Evolutionary conservation across 2,113 vertebrate species (phyloP).

Genomic region (Poecilia latipinna): DNA sequence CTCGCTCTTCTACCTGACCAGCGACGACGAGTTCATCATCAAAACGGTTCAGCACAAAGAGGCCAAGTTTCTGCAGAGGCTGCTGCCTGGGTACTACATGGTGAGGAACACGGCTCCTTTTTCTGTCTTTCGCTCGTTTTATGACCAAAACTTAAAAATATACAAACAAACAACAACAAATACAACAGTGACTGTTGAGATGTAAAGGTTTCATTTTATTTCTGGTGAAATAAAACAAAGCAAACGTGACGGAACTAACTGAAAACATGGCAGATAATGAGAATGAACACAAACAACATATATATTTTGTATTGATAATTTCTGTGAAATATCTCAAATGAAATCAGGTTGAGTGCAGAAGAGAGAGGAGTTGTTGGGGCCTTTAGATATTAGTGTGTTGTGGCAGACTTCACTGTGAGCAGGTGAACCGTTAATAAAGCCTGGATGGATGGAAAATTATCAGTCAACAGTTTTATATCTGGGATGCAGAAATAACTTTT

Average conservation of each 20-base stretch:
- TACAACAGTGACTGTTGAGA: no score
- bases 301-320: no score
- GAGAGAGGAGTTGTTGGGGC: no score
- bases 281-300: no score
- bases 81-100: constrained; percentile 97
- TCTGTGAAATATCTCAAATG: no score
- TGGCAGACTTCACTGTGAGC: no score
- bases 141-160: background rate
- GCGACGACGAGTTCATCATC: constrained; percentile 97
- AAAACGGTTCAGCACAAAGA: constrained; percentile 99
- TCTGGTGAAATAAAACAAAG: no score
- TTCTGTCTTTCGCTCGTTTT: background rate
- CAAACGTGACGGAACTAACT: background rate
- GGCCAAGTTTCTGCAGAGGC: constrained; percentile 95
- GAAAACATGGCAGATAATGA: background rate
- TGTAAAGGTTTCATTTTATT: no score
- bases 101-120: constrained; percentile 70
- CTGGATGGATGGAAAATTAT: no score
- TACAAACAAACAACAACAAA: background rate
- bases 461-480: background rate
- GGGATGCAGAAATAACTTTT: background rate
- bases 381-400: no score
- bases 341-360: no score
- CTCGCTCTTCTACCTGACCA: constrained; percentile 96
- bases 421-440: no score